These are phyloP conservation scores for Malurus splendens DNA, from an alignment of 2,797 vertebrate genomes.

Conservation along the genomic window DNA sequence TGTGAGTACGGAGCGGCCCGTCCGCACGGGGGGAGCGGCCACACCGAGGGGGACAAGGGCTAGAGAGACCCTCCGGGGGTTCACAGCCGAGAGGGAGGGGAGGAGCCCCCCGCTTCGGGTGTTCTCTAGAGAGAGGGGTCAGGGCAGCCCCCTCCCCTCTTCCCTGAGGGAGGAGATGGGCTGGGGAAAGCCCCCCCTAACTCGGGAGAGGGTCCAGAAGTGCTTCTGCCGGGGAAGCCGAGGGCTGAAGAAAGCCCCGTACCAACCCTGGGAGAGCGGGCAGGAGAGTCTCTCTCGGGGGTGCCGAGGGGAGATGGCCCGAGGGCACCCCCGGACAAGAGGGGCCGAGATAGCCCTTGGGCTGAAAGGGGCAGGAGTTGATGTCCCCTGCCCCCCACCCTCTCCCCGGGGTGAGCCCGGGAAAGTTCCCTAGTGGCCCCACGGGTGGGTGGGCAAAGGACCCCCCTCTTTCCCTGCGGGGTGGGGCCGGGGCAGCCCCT, in stretches of 20 bases:
- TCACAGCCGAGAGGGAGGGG: rapidly evolving
- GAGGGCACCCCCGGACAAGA: too few species aligned
- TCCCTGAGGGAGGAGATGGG: neutral
- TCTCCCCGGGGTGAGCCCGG: neutral
- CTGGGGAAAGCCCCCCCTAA: neutral
- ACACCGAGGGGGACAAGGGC: neutral
- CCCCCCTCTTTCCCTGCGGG: neutral
- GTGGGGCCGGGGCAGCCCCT: neutral
- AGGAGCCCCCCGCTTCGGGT: neutral
- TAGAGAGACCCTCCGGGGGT: too few species aligned
- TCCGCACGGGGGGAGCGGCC: neutral
- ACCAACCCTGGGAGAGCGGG: neutral
- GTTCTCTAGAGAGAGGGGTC: neutral
- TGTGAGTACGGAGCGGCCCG: neutral
- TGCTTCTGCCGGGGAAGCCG: neutral
- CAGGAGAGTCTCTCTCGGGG: neutral
- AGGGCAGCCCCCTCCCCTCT: neutral
- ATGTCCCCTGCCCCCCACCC: rapidly evolving
- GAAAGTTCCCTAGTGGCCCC: neutral
- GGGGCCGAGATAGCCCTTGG: too few species aligned
- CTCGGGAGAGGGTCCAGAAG: too few species aligned
- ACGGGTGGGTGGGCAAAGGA: neutral
- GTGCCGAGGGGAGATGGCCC: neutral
- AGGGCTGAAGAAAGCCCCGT: neutral
- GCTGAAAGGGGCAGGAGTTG: neutral